Percentiles rank a stretch among this genome's conserved stretches.
These are phyloP conservation scores for Prionailurus viverrinus DNA, from an alignment of 2,113 vertebrate genomes.

Conservation along the genomic window DNA sequence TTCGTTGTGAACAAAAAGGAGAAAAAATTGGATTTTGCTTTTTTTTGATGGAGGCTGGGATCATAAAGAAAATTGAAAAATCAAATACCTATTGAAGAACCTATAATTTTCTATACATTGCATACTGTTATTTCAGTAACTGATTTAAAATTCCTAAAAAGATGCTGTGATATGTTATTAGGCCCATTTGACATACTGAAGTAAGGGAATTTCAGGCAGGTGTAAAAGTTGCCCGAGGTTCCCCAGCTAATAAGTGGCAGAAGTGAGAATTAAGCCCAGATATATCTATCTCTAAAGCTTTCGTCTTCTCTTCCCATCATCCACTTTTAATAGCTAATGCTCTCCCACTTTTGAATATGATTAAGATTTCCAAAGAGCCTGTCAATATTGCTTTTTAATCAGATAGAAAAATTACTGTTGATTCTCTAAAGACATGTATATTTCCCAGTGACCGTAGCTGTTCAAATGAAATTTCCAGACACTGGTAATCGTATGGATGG, in stretches of 20 bases:
- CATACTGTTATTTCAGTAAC: background rate
- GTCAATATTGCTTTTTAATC: constrained; percentile 50
- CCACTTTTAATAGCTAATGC: background rate
- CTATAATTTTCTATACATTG: background rate
- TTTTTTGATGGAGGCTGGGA: background rate
- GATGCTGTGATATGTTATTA: background rate
- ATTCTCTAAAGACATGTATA: constrained; percentile 44
- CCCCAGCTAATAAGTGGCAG: background rate
- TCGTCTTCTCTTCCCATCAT: background rate
- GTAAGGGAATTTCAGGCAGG: background rate
- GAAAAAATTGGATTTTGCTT: background rate
- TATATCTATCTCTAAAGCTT: background rate
- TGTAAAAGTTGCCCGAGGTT: background rate
- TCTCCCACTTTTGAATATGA: background rate
- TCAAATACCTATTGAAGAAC: background rate
- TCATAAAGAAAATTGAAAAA: background rate
- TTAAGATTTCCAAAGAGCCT: constrained; percentile 41
- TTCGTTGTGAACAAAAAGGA: background rate
- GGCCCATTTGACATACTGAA: constrained; percentile 2
- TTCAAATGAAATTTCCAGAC: constrained; percentile 34
- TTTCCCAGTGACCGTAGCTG: constrained; percentile 59
- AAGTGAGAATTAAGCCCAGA: background rate
- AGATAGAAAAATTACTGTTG: constrained; percentile 57
- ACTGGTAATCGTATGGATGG: constrained; percentile 23
- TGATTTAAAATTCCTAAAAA: constrained; percentile 13